Base-by-base conservation (phyloP, 2,888 invertebrate genomes). In the Drosophila anomalipes region DNA sequence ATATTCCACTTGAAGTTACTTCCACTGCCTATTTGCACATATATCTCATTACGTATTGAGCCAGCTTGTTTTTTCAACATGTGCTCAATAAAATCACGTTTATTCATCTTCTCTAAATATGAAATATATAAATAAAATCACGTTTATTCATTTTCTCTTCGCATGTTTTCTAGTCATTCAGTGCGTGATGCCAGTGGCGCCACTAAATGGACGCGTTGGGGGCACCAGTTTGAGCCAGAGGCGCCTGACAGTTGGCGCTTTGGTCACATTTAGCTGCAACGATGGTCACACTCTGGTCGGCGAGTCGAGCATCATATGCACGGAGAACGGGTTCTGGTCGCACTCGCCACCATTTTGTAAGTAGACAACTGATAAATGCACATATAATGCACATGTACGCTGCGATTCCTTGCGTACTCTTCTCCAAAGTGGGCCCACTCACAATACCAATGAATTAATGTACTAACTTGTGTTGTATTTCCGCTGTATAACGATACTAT, bases 271-370 rank as follows among this genome's bases (percentile, higher is more conserved):
- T 93, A 95, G 96, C 51, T 97, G 96, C 92, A 94, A 95, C 78
- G 95, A 95, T 57, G 95, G 95, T 30, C 96, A 96, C 92, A 90
- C 93, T 72, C 89, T 94, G 79, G 93, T 93, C 35, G 98, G 98
- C 6, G 97, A 97, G 92, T 95, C 96, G 0, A 96, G 96, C 75
- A 96, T 97, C 82, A 97, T 97, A 54, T 98, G 98, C 94, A 97
- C 97, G 9, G 97, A 97, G 92, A 96, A 96, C 74, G 97, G 97
- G 56, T 96, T 96, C 91, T 98, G 97, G 98, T 97, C 97, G 3
- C 97, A 97, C 92, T 96, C 96, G 30, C 96, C 97, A 16, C 98
- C 98, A 57, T 96, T 96, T 92, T 98, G 98, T 95, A 93, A 93
- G 93, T 93, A 91, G 83, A 88, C 77, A 83, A 73, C 80, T 73